Conservation (phyloP, 1,140 invertebrate genomes). For the Euwallacea similis region DNA sequence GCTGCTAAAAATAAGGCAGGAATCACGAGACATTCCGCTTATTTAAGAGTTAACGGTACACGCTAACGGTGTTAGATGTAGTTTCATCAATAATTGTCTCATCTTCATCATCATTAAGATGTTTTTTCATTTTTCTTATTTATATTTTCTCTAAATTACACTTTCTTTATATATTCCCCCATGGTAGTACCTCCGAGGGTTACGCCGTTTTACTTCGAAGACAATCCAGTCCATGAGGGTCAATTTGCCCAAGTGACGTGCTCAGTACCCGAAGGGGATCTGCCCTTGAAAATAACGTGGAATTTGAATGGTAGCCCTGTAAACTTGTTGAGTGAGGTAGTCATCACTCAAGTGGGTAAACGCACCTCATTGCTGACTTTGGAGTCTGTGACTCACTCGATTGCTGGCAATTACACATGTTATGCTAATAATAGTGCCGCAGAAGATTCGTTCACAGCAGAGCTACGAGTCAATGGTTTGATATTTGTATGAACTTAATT, state of each 20-base stretch:
- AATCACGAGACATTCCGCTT: conserved; percentile 59
- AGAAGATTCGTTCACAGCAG: conserved; percentile 66
- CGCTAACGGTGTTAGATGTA: conserved; percentile 25
- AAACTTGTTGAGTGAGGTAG: conserved; percentile 56
- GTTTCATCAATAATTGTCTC: conserved; percentile 11
- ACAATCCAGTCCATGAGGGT: conserved; percentile 69
- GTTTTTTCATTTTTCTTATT: conserved; percentile 16
- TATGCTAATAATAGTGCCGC: conserved; percentile 76
- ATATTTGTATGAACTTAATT: conserved; percentile 18
- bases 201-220: conserved; percentile 68
- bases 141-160: conserved; percentile 6
- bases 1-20: conserved; percentile 70
- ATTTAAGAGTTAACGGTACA: conserved; percentile 66
- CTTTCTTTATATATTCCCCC: conserved; percentile 23
- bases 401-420: conserved; percentile 78
- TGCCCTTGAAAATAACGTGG: conserved; percentile 70
- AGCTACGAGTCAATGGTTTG: conserved; percentile 67
- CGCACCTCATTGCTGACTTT: conserved; percentile 62
- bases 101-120: conserved; percentile 16
- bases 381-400: conserved; percentile 69
- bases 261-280: conserved; percentile 70
- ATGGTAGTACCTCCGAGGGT: conserved; percentile 66
- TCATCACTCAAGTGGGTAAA: conserved; percentile 55
- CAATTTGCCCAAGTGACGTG: conserved; percentile 74
- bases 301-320: conserved; percentile 60